Evolutionary conservation across 1,140 invertebrate genomes (phyloP), one percentile per base, ranked within the genome.

Genomic region (Dysdera silvatica): DNA sequence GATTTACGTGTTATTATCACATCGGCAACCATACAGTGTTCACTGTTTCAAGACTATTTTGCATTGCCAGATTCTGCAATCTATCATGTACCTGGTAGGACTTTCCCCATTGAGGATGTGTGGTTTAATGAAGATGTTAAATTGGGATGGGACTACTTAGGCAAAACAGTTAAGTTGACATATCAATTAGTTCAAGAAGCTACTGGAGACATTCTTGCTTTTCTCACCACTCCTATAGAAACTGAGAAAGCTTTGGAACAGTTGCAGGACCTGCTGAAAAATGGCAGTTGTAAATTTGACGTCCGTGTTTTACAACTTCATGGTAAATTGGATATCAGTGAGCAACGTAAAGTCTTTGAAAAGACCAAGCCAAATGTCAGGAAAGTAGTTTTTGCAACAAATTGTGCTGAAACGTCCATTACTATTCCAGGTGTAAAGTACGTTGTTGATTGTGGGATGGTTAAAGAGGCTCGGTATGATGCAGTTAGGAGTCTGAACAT

Each of bases 401-500:
- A 99, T 73, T 98, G 98, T 65, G 95, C 95, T 0, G 95, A 99
- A 80, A 99, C 95, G 2, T 98, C 95, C 5, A 86, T 99, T 7
- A 99, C 96, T 0, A 97, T 99, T 60, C 95, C 98, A 78, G 95
- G 95, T 2, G 88, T 99, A 66, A 79, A 94, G 72, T 99, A 98
- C 80, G 95, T 99, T 5, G 83, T 92, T 8, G 96, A 99, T 77
- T 97, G 93, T n/a, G 91, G 91, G 24, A 92, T 95, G 81, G 91
- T 96, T 0, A 98, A 98, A 78, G 89, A 96, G 77, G 95, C 96
- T 89, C 91, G 85, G 73, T 97, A 91, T 75, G 91, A 97, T 77
- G 83, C 88, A 0, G 81, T 78, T n/a, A 92, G 86, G 28, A 89
- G 90, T 18, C 78, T 95, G 47, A 91, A 95, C 74, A 74, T 88